phyloP scores from a whole-genome alignment of 2,797 vertebrate species.

The Tachyglossus aculeatus region DNA sequence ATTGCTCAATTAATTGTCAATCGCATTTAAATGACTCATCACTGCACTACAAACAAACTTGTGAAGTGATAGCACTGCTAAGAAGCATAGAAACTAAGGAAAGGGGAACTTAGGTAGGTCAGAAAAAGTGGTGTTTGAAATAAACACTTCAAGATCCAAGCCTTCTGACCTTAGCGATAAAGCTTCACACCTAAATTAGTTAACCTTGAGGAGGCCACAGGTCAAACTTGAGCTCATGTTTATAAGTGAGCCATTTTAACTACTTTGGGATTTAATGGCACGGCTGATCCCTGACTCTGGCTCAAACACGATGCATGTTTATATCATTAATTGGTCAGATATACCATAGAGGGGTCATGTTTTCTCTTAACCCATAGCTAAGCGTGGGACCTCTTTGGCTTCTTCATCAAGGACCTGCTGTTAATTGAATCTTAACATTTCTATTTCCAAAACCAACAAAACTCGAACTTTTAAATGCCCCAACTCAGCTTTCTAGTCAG shows the following conservation, averaged over 20 bases:
- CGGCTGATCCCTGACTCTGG: slow-evolving; percentile 23
- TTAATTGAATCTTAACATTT: slow-evolving; percentile 69
- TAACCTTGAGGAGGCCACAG: background rate
- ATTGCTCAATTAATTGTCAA: slow-evolving; percentile 26
- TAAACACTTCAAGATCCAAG: background rate
- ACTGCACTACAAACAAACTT: slow-evolving; percentile 18
- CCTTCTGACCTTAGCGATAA: background rate
- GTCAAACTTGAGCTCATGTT: background rate
- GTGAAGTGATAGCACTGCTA: slow-evolving; percentile 5
- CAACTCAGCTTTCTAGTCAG: background rate
- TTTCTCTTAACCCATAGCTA: slow-evolving; percentile 9
- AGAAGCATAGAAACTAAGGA: background rate
- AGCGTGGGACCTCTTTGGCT: background rate
- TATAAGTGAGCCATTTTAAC: background rate
- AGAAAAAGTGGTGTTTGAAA: slow-evolving; percentile 13
- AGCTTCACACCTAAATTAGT: background rate
- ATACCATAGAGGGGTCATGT: background rate
- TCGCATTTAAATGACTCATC: slow-evolving; percentile 28
- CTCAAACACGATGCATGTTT: background rate
- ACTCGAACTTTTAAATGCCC: slow-evolving; percentile 12
- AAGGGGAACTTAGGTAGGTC: background rate
- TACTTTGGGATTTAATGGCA: background rate
- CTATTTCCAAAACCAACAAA: no score
- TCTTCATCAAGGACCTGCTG: slow-evolving; percentile 34
- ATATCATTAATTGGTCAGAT: background rate